Base-by-base conservation (phyloP, 1,140 invertebrate genomes). In the Leptinotarsa undecemlineata region DNA sequence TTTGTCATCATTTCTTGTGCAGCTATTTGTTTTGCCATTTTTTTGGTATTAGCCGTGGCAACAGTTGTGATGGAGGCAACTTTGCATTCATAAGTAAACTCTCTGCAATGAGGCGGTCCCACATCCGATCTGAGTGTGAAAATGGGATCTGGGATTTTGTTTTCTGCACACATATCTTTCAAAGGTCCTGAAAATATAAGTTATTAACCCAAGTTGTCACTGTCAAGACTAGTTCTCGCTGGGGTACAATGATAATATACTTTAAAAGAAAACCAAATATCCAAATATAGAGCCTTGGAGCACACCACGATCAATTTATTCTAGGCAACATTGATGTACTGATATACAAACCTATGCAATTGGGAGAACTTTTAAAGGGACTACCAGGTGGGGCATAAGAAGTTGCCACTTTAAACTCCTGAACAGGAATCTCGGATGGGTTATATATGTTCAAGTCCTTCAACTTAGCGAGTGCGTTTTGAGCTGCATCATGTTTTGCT, bases 51-150 rank as follows among this genome's bases (percentile, higher is more conserved):
- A 4, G 86, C 86, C 4, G 81, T 81, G 15, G 87, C 87, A 76
- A 85, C 84, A 81, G 89, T 89, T 78, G 85, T 86, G 80, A 90
- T 88, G 71, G 88, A 89, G 17, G 87, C 86, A n/a, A 91, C 87
- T 57, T 87, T 84, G 82, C 93, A 93, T 61, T 89, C 85, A 79
- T 92, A 89, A 15, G 90, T 90, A 80, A 93, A 92, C 57, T 89
- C 84, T 83, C 90, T 89, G 21, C 89, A 89, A 84, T 93, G 91
- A 11, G 93, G 89, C 26, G 91, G 90, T n/a, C 93, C 93, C 77
- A 91, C 87, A 79, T 92, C 91, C 5, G 86, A 87, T n/a, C 87
- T 83, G 62, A 89, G 87, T 33, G 89, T 84, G 82, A 93, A 95
- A 15, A 85, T 83, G 6, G 92, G 92, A 6, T 88, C 85, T 17